Percentiles rank a stretch among this genome's conserved stretches.
These are phyloP conservation scores for Lottia scabra DNA, from an alignment of 2,888 invertebrate species.

Conservation along the genomic window DNA sequence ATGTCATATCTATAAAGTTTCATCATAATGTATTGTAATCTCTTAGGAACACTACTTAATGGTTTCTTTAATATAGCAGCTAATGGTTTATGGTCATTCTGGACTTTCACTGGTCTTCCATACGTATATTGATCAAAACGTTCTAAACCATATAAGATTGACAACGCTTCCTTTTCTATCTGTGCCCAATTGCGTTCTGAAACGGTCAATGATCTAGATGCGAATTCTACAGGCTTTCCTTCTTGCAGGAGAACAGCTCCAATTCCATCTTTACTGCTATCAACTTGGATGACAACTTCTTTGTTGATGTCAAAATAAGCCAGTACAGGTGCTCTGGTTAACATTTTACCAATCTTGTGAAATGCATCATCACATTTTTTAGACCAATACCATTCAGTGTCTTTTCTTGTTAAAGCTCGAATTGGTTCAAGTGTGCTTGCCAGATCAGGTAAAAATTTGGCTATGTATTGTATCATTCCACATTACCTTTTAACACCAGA, in stretches of 20 bases:
- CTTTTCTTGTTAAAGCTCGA: constrained; percentile 21
- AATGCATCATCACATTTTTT: constrained; percentile 29
- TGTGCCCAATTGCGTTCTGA: constrained; percentile 40
- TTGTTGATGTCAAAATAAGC: constrained; percentile 30
- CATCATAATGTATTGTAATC: constrained; percentile 30
- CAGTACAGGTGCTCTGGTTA: constrained; percentile 29
- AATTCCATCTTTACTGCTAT: constrained; percentile 34
- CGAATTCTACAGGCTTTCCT: constrained; percentile 34
- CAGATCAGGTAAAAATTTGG: constrained; percentile 22
- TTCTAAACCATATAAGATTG: constrained; percentile 30
- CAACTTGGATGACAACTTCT: constrained; percentile 34
- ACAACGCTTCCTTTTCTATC: constrained; percentile 37
- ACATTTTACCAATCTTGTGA: constrained; percentile 21
- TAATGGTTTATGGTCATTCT: constrained; percentile 31
- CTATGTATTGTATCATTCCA: constrained; percentile 36
- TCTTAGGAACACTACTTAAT: constrained; percentile 25
- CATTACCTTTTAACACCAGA: constrained; percentile 28
- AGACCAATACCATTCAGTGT: constrained; percentile 18
- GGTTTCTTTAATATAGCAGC: constrained; percentile 32
- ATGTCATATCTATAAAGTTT: constrained; percentile 28
- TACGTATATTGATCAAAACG: constrained; percentile 41
- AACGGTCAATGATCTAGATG: constrained; percentile 29
- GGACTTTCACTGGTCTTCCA: constrained; percentile 22
- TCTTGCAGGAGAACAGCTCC: constrained; percentile 36
- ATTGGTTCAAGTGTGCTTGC: constrained; percentile 14